Percentiles rank a stretch among this genome's conserved stretches.
These are phyloP conservation scores for Magallana gigas DNA, from an alignment of 1,140 invertebrate genomes.

Conservation along the genomic window DNA sequence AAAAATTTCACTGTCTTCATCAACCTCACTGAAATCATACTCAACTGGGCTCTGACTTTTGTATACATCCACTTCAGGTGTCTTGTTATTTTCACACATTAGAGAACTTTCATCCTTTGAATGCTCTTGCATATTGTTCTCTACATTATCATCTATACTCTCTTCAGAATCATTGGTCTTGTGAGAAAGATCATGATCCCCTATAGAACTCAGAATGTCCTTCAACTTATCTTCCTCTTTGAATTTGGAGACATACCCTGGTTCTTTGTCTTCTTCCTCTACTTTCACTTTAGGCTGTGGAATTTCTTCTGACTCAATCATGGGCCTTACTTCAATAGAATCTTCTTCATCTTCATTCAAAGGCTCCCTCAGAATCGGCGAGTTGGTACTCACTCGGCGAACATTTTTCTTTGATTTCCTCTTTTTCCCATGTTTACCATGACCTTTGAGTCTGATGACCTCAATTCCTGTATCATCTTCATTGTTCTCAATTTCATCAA, in stretches of 20 bases:
- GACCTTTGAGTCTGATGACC: slow-evolving; percentile 60
- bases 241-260: slow-evolving; percentile 16
- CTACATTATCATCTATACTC: background rate
- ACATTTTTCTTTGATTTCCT: slow-evolving; percentile 45
- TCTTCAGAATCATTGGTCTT: background rate
- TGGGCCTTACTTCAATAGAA: background rate
- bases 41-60: background rate
- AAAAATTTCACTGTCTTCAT: background rate
- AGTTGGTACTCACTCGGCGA: background rate
- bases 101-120: background rate
- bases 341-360: slow-evolving; percentile 43
- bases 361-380: slow-evolving; percentile 32
- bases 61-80: background rate
- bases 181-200: too few species aligned
- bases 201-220: slow-evolving; percentile 21
- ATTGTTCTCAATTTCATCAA: slow-evolving; percentile 50
- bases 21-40: slow-evolving; percentile 13
- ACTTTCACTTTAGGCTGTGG: background rate
- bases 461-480: slow-evolving; percentile 57
- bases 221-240: background rate
- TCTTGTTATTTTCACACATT: background rate
- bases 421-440: slow-evolving; percentile 50
- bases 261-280: slow-evolving; percentile 1
- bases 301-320: background rate
- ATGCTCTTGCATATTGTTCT: background rate